Percentiles rank a stretch among this genome's conserved stretches.
Evolutionary conservation across 2,797 vertebrate species (phyloP).

Genomic region (Leptatherina wallacei): DNA sequence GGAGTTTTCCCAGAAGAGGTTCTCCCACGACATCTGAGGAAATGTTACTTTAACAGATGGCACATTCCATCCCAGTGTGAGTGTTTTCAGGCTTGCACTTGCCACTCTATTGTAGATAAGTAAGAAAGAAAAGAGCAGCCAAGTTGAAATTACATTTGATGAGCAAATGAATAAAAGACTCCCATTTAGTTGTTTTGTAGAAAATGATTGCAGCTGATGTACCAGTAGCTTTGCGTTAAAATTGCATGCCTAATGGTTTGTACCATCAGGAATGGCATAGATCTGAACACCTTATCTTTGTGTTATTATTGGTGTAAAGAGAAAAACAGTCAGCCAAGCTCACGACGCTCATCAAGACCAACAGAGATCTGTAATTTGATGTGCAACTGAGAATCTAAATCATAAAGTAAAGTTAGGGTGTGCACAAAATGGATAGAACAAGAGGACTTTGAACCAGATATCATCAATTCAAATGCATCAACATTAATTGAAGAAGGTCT

Average conservation of each 20-base stretch:
- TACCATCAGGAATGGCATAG: no score
- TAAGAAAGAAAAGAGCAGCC: background rate
- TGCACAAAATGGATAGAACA: no score
- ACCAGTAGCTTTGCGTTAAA: no score
- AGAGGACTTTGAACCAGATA: background rate
- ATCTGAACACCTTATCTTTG: no score
- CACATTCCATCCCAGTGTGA: background rate
- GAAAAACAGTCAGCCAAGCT: no score
- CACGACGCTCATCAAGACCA: no score
- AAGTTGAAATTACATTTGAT: background rate
- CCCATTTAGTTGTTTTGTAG: background rate
- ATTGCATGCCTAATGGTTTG: no score
- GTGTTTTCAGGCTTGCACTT: background rate
- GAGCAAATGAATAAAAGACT: background rate
- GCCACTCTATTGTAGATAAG: background rate
- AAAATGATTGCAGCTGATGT: no score
- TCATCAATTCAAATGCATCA: background rate
- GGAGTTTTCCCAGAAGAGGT: slow-evolving; percentile 23
- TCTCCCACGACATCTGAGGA: slow-evolving; percentile 8
- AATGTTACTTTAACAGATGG: slow-evolving; percentile 9
- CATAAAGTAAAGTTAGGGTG: no score
- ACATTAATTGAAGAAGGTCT: background rate
- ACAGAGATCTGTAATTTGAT: no score
- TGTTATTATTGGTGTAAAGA: no score
- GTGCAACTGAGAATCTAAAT: no score